These are phyloP conservation scores for Cydia strobilella DNA, from an alignment of 1,140 invertebrate genomes.

Conservation along the genomic window DNA sequence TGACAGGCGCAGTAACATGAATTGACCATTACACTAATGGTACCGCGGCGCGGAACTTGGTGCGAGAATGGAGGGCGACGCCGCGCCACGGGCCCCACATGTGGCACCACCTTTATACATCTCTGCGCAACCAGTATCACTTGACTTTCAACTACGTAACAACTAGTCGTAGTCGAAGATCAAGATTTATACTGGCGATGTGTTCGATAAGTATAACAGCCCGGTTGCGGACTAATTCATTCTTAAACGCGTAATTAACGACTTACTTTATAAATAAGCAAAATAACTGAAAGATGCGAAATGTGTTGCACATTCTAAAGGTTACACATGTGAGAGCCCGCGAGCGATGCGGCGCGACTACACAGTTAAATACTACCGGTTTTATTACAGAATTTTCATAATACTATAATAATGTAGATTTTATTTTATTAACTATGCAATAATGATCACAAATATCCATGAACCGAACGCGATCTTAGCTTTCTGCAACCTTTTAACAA, in stretches of 20 bases:
- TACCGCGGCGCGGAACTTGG: slow-evolving; percentile 54
- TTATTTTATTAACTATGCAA: slow-evolving; percentile 70
- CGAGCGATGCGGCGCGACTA: slow-evolving; percentile 39
- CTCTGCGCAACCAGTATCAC: neutral
- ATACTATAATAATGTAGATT: slow-evolving; percentile 64
- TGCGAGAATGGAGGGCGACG: slow-evolving; percentile 56
- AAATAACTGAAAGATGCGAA: neutral
- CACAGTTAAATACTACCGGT: slow-evolving; percentile 50
- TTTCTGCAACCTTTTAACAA: slow-evolving; percentile 60
- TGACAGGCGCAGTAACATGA: slow-evolving; percentile 73
- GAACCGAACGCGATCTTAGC: slow-evolving; percentile 66
- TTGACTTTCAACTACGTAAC: neutral
- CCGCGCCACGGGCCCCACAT: slow-evolving; percentile 1
- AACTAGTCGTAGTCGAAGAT: neutral
- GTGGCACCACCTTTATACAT: neutral
- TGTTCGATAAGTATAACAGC: neutral
- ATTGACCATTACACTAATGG: slow-evolving; percentile 73
- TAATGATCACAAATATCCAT: slow-evolving; percentile 74
- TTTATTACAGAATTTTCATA: slow-evolving; percentile 53
- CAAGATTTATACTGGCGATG: neutral
- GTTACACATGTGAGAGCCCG: neutral
- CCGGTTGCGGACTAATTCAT: neutral
- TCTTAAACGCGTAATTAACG: neutral
- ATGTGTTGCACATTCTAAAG: neutral
- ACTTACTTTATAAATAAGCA: neutral